phyloP scores from a whole-genome alignment of 1,140 invertebrate genomes.

The Ruditapes philippinarum region DNA sequence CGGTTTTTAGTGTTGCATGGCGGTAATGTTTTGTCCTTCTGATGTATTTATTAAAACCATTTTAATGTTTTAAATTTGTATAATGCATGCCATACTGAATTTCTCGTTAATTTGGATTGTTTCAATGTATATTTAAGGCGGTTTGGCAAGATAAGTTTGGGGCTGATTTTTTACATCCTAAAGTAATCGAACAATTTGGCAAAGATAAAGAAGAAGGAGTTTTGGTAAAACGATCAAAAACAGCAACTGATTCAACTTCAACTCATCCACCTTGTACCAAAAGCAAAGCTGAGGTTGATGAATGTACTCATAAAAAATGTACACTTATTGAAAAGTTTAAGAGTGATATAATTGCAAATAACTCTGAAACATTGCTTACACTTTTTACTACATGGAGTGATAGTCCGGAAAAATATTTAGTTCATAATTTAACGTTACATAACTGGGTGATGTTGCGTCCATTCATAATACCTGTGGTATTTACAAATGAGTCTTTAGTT shows the following conservation, averaged over 20 bases:
- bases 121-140: too few species aligned
- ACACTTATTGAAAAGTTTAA: slow-evolving; percentile 3
- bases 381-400: slow-evolving; percentile 72
- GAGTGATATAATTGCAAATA: slow-evolving; percentile 1
- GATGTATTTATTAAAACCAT: too few species aligned
- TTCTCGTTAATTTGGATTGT: too few species aligned
- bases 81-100: too few species aligned
- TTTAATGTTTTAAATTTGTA: too few species aligned
- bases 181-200: slow-evolving; percentile 34
- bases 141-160: slow-evolving; percentile 51
- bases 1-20: too few species aligned
- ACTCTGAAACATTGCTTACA: slow-evolving; percentile 59
- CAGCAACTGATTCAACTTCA: not conserved
- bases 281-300: too few species aligned
- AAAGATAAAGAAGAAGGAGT: not conserved
- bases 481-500: slow-evolving; percentile 60
- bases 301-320: not conserved
- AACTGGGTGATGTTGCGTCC: too few species aligned
- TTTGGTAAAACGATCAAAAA: not conserved
- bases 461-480: slow-evolving; percentile 67
- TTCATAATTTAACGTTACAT: too few species aligned
- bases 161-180: slow-evolving; percentile 13
- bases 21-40: too few species aligned
- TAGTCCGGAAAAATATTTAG: too few species aligned
- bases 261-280: too few species aligned